Base-by-base conservation (phyloP, 2,888 invertebrate species). In the Abrostola tripartita region DNA sequence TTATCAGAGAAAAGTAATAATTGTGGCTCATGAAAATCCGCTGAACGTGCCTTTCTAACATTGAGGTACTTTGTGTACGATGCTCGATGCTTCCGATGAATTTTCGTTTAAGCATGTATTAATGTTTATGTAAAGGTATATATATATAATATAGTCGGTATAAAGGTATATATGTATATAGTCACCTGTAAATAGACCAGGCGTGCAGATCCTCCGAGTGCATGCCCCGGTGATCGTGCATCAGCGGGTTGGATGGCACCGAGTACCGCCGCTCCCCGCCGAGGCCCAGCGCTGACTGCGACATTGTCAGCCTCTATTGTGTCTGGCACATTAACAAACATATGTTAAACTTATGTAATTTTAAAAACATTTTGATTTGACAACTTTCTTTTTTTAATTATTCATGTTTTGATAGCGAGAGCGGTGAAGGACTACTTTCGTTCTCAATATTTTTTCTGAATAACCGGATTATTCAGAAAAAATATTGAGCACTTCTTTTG, bases 121-220 rank as follows among this genome's bases (percentile, higher is more conserved):
- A n/a, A n/a, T n/a, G n/a, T n/a, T 24, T 24, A 24, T 24, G 24
- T 24, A 24, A 24, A 24, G 24, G 24, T 24, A 24, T 24, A 24
- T 24, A n/a, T n/a, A n/a, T n/a, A n/a, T n/a, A n/a, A n/a, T n/a
- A n/a, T n/a, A n/a, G n/a, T n/a, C n/a, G n/a, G n/a, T n/a, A n/a
- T n/a, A n/a, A n/a, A n/a, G n/a, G n/a, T n/a, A n/a, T n/a, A n/a
- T 4, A 38, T 38, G 38, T 38, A 9, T 10, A 38, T 40, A 42
- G 71, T 83, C 90, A 97, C 97, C 97, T 97, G 95, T 98, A 98
- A 89, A 99, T 99, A 77, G 98, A 98, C 99, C 99, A 99, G 67
- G 98, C 98, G 90, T 99, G 98, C 68, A 99, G 95, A 89, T 98
- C 98, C 88, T 98, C 98, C 57, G 97, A 98, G 80, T 98, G 97